These are phyloP conservation scores for Branchinecta lindahli DNA, from an alignment of 1,140 invertebrate genomes.

Conservation along the genomic window DNA sequence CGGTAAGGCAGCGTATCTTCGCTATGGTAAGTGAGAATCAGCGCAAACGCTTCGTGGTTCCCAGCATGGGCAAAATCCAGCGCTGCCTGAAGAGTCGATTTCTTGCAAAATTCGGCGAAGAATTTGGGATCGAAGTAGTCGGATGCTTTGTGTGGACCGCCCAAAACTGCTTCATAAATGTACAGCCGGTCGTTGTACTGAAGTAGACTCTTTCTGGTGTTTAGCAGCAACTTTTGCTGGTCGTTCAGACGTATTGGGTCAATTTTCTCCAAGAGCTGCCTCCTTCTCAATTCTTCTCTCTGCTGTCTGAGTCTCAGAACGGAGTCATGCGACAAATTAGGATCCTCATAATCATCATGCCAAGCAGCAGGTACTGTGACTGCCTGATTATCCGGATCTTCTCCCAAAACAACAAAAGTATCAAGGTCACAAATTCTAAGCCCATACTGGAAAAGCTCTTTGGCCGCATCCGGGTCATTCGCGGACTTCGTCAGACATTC, in stretches of 20 bases:
- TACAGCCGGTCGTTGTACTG: slow-evolving; percentile 45
- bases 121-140: slow-evolving; percentile 39
- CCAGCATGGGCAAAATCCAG: slow-evolving; percentile 46
- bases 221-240: slow-evolving; percentile 42
- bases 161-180: slow-evolving; percentile 46
- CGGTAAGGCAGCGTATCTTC: slow-evolving; percentile 45
- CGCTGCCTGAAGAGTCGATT: slow-evolving; percentile 40
- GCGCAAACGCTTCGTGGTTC: slow-evolving; percentile 40
- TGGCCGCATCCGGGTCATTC: slow-evolving; percentile 49
- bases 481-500: slow-evolving; percentile 62
- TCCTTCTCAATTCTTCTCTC: slow-evolving; percentile 19
- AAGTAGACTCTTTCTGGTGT: slow-evolving; percentile 40
- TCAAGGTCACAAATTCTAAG: slow-evolving; percentile 48
- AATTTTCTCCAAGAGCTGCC: slow-evolving; percentile 22
- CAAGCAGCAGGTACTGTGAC: too few species aligned
- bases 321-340: background rate
- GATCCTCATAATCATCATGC: background rate
- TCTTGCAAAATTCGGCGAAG: slow-evolving; percentile 42
- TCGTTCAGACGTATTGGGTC: slow-evolving; percentile 34
- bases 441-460: slow-evolving; percentile 56
- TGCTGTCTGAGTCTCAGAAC: background rate
- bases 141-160: slow-evolving; percentile 31
- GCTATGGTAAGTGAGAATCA: slow-evolving; percentile 54
- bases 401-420: slow-evolving; percentile 38
- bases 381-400: slow-evolving; percentile 25